phyloP scores from a whole-genome alignment of 2,888 invertebrate species.

The Acanthosepion esculentum region DNA sequence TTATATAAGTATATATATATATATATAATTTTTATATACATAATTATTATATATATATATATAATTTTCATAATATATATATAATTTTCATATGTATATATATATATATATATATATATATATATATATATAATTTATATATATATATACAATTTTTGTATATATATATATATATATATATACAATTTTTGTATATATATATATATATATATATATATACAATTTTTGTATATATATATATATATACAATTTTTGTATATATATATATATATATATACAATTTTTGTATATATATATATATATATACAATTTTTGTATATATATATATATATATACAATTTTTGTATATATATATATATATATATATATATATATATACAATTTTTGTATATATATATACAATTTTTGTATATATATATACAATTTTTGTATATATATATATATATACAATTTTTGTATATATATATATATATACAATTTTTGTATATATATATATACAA shows the following conservation, averaged over 20 bases:
- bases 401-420: not conserved
- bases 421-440: not conserved
- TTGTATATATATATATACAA: not conserved
- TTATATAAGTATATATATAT: not conserved
- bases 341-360: not conserved
- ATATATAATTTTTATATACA: not conserved
- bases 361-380: not conserved
- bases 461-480: not conserved
- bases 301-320: not conserved
- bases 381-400: not conserved
- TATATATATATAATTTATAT: not conserved
- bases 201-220: not conserved
- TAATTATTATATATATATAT: not conserved
- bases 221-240: slow-evolving; percentile 2
- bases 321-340: not conserved
- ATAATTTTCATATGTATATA: not conserved
- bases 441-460: not conserved
- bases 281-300: not conserved
- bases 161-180: not conserved
- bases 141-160: not conserved
- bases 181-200: not conserved
- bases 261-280: not conserved
- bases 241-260: too few species aligned
- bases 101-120: slow-evolving; percentile 2
- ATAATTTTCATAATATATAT: not conserved